A percentile compares a stretch with the other conserved stretches of the same genome.
These are phyloP conservation scores for Agrotis clavis DNA, from an alignment of 2,888 invertebrate species.

Conservation along the genomic window DNA sequence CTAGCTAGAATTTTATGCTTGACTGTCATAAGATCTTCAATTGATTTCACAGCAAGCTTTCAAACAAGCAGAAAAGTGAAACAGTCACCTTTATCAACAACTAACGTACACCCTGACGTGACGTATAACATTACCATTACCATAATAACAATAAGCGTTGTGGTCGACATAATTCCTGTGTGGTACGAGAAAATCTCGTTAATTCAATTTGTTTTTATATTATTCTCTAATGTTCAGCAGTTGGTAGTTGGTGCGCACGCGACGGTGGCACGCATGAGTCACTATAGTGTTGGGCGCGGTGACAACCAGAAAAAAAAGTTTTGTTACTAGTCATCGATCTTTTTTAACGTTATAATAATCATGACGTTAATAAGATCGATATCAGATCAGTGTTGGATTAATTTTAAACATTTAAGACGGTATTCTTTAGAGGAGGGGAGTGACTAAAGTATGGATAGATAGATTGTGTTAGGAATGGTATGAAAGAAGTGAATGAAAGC, in stretches of 20 bases:
- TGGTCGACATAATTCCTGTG: slow-evolving; percentile 66
- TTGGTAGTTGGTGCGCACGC: slow-evolving; percentile 65
- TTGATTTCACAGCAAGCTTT: background rate
- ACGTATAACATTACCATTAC: slow-evolving; percentile 59
- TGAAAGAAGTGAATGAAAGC: too few species aligned
- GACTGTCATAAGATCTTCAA: background rate
- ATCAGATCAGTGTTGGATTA: too few species aligned
- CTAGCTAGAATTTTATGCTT: background rate
- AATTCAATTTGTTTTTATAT: slow-evolving; percentile 74
- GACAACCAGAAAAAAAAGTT: background rate
- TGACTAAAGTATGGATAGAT: background rate
- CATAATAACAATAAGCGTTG: slow-evolving; percentile 59
- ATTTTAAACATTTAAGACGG: background rate
- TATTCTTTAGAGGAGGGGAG: too few species aligned
- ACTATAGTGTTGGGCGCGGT: slow-evolving; percentile 57
- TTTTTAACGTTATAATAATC: background rate
- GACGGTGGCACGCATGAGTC: slow-evolving; percentile 61
- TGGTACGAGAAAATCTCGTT: slow-evolving; percentile 71
- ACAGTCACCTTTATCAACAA: slow-evolving; percentile 27
- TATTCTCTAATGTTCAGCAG: slow-evolving; percentile 67
- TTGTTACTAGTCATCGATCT: background rate
- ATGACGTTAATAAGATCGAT: too few species aligned
- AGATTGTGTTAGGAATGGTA: background rate
- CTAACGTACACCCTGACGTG: slow-evolving; percentile 41
- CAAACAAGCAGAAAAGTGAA: slow-evolving; percentile 28